phyloP scores from a whole-genome alignment of 2,797 vertebrate species.

The Synaphobranchus kaupii region DNA sequence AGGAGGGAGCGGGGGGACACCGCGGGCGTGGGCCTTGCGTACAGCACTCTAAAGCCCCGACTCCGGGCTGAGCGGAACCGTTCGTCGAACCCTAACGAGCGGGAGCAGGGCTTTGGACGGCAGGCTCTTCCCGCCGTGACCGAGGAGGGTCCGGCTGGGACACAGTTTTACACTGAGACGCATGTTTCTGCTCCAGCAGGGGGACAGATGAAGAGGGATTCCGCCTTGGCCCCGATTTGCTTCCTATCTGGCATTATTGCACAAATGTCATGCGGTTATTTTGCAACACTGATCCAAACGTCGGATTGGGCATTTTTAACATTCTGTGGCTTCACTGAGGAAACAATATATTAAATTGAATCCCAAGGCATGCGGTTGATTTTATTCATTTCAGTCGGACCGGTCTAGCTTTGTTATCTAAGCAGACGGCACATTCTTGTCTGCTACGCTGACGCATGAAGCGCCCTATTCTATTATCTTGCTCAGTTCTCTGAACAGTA shows the following conservation, averaged over 20 bases:
- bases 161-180: background rate
- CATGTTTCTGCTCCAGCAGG: background rate
- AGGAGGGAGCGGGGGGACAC: background rate
- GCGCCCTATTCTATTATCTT: background rate
- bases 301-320: background rate
- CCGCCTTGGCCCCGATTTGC: background rate
- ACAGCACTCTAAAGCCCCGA: background rate
- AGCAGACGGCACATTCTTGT: background rate
- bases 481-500: background rate
- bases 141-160: background rate
- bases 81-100: background rate
- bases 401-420: background rate
- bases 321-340: background rate
- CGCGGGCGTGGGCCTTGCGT: background rate
- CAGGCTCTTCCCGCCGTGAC: background rate
- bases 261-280: background rate
- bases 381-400: background rate
- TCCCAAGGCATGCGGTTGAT: background rate
- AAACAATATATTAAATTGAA: background rate
- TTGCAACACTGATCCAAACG: background rate
- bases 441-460: background rate
- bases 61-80: background rate
- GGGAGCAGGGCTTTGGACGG: background rate
- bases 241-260: too few species aligned
- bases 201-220: background rate